These are phyloP conservation scores for Enteromius afrohamiltoni DNA, from an alignment of 2,797 vertebrate genomes.

Conservation along the genomic window DNA sequence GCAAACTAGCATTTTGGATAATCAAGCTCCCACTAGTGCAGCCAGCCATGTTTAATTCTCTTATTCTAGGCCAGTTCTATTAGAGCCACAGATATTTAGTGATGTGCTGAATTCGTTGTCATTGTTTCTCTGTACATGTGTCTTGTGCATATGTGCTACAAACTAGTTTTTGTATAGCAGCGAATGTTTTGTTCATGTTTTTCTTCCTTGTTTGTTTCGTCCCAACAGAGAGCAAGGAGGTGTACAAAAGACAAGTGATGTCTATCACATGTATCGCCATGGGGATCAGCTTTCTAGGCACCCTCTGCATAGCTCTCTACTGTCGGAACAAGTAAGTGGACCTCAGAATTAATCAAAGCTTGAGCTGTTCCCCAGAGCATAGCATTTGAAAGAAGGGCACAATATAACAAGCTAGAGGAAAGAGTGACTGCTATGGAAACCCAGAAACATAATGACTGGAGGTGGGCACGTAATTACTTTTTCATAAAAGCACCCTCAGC, in stretches of 20 bases:
- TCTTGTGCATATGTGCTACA: not conserved
- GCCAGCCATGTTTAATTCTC: constrained; percentile 60
- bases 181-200: constrained; percentile 22
- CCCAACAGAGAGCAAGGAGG: constrained; percentile 79
- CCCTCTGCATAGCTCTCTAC: constrained; percentile 94
- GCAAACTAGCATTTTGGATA: constrained; percentile 57
- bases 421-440: constrained; percentile 28
- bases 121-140: not conserved
- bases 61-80: constrained; percentile 6
- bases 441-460: constrained; percentile 35
- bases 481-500: constrained; percentile 24
- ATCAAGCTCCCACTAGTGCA: constrained; percentile 60
- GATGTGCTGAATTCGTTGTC: not conserved
- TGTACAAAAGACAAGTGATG: constrained; percentile 83
- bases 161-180: constrained; percentile 19
- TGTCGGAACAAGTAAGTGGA: constrained; percentile 91
- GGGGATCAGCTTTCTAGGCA: constrained; percentile 91
- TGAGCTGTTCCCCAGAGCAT: constrained; percentile 6
- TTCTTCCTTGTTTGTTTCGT: constrained; percentile 29
- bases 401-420: constrained; percentile 19
- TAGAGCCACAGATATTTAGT: constrained; percentile 45
- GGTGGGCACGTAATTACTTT: constrained; percentile 22
- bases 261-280: constrained; percentile 95
- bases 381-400: constrained; percentile 11
- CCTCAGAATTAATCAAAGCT: constrained; percentile 32